A percentile compares a stretch with the other conserved stretches of the same genome.
Evolutionary conservation across 2,888 invertebrate genomes (phyloP).

Genomic region (Acanthacorydalis orientalis): DNA sequence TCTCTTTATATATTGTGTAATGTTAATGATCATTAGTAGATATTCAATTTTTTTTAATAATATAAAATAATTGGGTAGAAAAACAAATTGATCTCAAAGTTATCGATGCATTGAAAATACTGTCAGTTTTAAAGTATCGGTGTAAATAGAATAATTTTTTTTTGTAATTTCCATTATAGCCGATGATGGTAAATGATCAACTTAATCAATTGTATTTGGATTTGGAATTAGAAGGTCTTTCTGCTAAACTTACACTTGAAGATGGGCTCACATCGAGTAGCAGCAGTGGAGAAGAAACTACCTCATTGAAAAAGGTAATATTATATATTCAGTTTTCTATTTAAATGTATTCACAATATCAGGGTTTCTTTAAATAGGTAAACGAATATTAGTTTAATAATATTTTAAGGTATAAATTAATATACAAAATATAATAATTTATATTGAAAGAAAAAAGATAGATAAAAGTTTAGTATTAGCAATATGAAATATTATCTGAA

Average conservation of each 20-base stretch:
- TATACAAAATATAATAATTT: no score
- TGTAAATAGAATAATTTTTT: background rate
- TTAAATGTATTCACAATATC: background rate
- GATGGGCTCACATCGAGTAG: constrained; percentile 42
- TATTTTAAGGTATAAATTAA: no score
- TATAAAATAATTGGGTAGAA: no score
- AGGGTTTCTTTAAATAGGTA: no score
- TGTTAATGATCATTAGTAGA: no score
- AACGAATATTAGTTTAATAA: no score
- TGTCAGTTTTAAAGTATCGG: background rate
- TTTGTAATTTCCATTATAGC: constrained; percentile 26
- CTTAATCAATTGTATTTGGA: constrained; percentile 51
- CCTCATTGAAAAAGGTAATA: constrained; percentile 20
- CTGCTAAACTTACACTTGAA: constrained; percentile 40
- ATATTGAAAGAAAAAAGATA: no score
- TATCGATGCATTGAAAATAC: no score
- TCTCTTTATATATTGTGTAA: background rate
- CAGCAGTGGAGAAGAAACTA: constrained; percentile 20
- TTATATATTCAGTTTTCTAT: constrained; percentile 1
- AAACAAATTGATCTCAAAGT: no score
- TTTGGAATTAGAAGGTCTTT: constrained; percentile 43
- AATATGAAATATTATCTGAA: no score
- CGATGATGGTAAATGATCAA: constrained; percentile 54
- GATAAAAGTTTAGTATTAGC: no score
- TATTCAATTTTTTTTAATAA: no score